Conservation (phyloP, 92 coral and sea anemone species). For the Zoanthus gigantus region DNA sequence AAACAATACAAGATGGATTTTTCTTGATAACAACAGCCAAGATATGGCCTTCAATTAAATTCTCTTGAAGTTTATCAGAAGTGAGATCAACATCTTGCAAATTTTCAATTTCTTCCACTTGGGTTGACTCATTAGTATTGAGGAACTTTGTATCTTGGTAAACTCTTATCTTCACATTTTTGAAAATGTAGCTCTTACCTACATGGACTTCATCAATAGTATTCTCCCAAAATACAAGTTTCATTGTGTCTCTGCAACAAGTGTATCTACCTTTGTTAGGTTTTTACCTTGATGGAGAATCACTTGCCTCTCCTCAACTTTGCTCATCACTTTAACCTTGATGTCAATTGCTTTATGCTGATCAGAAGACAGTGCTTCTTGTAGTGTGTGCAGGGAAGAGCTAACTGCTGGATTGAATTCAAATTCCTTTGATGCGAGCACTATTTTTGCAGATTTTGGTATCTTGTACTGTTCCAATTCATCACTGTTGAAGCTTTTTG, state of each 20-base stretch:
- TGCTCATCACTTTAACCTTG: constrained; percentile 17
- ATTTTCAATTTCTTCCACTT: constrained; percentile 5
- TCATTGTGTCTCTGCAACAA: constrained; percentile 20
- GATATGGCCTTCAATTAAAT: neutral
- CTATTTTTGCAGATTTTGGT: constrained; percentile 32
- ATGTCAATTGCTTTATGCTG: constrained; percentile 6
- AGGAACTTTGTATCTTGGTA: constrained; percentile 25
- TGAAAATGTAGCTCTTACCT: constrained; percentile 29
- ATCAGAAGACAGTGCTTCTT: constrained; percentile 33
- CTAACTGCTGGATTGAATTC: constrained; percentile 5
- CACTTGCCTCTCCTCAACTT: constrained; percentile 32
- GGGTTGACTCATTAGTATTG: constrained; percentile 25
- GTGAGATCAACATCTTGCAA: constrained; percentile 13
- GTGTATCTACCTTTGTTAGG: constrained; percentile 20
- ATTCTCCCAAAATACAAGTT: constrained; percentile 30
- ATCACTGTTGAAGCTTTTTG: constrained; percentile 18
- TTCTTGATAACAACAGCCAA: neutral
- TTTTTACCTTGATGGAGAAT: constrained; percentile 18
- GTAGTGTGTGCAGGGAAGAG: constrained; percentile 20
- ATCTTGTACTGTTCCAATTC: constrained; percentile 17
- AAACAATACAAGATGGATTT: neutral
- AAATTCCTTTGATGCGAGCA: constrained; percentile 11
- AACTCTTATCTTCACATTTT: constrained; percentile 8
- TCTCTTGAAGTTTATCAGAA: neutral
- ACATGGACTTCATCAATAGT: constrained; percentile 1